phyloP scores from a whole-genome alignment of 2,113 vertebrate genomes.

The Otolemur garnettii region DNA sequence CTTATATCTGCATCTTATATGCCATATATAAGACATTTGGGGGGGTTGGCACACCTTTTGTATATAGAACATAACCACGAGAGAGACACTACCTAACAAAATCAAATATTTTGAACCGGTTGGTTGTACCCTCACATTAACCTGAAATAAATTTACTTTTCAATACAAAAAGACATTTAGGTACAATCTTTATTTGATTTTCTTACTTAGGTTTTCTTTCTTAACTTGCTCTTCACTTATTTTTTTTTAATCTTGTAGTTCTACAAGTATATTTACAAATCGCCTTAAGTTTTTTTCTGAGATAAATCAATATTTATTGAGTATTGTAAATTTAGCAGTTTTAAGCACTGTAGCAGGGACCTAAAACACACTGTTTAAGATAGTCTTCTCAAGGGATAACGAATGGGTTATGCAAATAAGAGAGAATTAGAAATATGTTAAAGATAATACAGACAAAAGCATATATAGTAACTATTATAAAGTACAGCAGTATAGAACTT shows the following conservation, averaged over 20 bases:
- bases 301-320: slow-evolving; percentile 34
- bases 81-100: too few species aligned
- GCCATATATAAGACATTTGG: neutral
- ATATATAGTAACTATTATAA: neutral
- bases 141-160: too few species aligned
- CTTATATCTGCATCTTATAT: neutral
- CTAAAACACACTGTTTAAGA: neutral
- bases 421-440: neutral
- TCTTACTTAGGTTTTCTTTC: neutral
- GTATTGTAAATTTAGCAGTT: neutral
- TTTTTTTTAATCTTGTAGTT: slow-evolving; percentile 5
- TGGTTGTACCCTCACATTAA: too few species aligned
- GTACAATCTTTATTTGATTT: neutral
- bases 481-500: neutral
- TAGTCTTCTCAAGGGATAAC: neutral
- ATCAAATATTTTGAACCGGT: too few species aligned
- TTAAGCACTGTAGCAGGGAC: neutral
- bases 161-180: too few species aligned
- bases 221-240: neutral
- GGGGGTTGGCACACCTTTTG: too few species aligned
- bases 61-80: too few species aligned
- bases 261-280: neutral
- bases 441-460: neutral
- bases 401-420: neutral
- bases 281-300: slow-evolving; percentile 23